These are phyloP conservation scores for Cataglyphis hispanica DNA, from an alignment of 1,140 invertebrate species.

Conservation along the genomic window DNA sequence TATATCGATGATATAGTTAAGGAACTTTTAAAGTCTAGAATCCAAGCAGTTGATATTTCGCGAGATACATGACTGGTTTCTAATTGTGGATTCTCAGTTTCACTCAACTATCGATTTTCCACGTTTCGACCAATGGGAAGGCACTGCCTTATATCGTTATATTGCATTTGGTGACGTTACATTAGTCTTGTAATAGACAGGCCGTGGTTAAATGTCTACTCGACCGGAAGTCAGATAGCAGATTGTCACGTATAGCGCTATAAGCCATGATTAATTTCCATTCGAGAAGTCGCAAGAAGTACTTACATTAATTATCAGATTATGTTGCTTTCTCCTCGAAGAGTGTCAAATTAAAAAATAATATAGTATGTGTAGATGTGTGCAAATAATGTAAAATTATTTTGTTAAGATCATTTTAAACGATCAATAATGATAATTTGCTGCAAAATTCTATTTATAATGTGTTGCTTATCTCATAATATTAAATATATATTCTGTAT, in stretches of 20 bases:
- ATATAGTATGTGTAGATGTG: background rate
- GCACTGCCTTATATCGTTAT: constrained; percentile 61
- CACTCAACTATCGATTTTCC: constrained; percentile 63
- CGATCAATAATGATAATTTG: too few relatives aligned
- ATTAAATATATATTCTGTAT: too few relatives aligned
- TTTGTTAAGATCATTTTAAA: too few relatives aligned
- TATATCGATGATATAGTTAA: constrained; percentile 19
- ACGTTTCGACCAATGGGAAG: constrained; percentile 53
- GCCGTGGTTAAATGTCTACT: constrained; percentile 72
- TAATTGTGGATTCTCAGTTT: constrained; percentile 64
- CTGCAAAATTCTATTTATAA: too few relatives aligned
- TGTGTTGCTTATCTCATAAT: too few relatives aligned
- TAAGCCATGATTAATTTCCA: constrained; percentile 60
- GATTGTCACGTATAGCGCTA: constrained; percentile 68
- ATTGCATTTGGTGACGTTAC: constrained; percentile 72
- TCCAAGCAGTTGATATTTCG: constrained; percentile 2
- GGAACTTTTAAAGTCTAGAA: constrained; percentile 29
- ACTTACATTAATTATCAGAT: background rate
- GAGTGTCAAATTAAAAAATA: background rate
- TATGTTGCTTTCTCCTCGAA: background rate
- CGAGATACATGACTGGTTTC: constrained; percentile 22
- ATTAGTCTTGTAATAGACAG: constrained; percentile 77
- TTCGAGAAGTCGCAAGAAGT: constrained; percentile 27
- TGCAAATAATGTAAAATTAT: background rate
- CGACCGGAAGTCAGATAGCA: constrained; percentile 79